Base-by-base conservation (phyloP, 1,140 invertebrate species). In the Bombus consobrinus region DNA sequence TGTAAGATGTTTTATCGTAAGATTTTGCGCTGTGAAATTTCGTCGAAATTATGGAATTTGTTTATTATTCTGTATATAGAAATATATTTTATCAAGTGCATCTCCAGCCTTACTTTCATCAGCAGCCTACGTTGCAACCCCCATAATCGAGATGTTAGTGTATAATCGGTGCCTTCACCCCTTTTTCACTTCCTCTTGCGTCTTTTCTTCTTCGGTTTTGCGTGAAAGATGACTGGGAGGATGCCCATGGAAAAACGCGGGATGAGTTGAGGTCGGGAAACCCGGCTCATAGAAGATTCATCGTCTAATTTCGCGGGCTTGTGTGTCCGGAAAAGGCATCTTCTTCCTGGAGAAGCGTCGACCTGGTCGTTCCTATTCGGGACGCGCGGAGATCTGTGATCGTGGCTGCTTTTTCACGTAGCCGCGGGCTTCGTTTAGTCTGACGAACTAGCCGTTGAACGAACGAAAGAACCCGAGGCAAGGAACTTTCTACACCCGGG, bases 221-320 rank as follows among this genome's bases (percentile, higher is more conserved):
- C 73, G 64, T 82, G 75, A 86, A 73, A 78, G 83, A 71, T 73
- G 74, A 43, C 69, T 9, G 43, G 74, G 59, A 53, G 82, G 6
- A 53, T 53, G 18, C 18, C 47, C 18, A 47, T n/a, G 57, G n/a
- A 43, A 41, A 22, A 32, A 15, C 59, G 43, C 13, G 6, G 47
- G 59, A 32, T 57, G 47, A 25, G 57, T 47, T 66, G 18, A 64
- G 32, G 73, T 15, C 41, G 62, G 88, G 75, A 87, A 88, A 80
- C 74, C 47, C 75, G 73, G 74, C 88, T 93, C 92, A 92, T 93
- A 84, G 86, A 93, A 93, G 85, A 93, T 93, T 92, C 92, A 92
- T 92, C 87, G 78, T 87, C 88, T 93, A 91, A 93, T 93, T 93
- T 93, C 89, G 85, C 78, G 86, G n/a, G 81, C 92, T 85, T 92